Conservation (phyloP, 2,888 invertebrate species). For the Pocota personata region DNA sequence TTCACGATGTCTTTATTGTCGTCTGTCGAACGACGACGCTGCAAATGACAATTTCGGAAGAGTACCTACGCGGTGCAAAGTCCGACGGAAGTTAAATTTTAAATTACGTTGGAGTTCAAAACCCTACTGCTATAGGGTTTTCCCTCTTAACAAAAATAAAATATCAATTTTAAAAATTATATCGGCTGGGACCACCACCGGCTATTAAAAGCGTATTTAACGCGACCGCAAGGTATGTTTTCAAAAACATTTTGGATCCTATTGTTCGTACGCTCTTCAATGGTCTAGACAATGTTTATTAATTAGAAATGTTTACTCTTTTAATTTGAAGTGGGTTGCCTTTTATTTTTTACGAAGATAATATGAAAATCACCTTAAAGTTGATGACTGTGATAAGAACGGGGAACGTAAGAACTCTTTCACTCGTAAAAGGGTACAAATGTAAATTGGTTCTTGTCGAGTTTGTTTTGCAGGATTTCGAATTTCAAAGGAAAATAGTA, state of each 20-base stretch:
- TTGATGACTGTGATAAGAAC: not conserved
- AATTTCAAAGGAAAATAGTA: not conserved
- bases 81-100: conserved; percentile 31
- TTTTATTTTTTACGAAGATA: not conserved
- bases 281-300: conserved; percentile 55
- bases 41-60: conserved; percentile 8
- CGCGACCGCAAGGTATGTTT: not conserved
- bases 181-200: not conserved
- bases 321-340: conserved; percentile 31
- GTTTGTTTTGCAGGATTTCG: not conserved
- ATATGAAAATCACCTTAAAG: not conserved
- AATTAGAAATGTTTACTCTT: conserved; percentile 58
- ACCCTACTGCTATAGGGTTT: not conserved
- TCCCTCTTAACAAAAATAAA: not conserved
- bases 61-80: not conserved
- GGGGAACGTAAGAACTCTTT: not conserved
- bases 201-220: not conserved
- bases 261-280: not conserved
- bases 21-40: conserved; percentile 6
- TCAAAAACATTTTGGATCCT: not conserved
- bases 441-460: not conserved
- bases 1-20: conserved; percentile 6
- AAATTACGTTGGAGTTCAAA: not conserved
- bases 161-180: not conserved
- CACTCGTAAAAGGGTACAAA: not conserved